These are phyloP conservation scores for Pteropus alecto DNA, from an alignment of 2,113 vertebrate genomes.

Conservation along the genomic window DNA sequence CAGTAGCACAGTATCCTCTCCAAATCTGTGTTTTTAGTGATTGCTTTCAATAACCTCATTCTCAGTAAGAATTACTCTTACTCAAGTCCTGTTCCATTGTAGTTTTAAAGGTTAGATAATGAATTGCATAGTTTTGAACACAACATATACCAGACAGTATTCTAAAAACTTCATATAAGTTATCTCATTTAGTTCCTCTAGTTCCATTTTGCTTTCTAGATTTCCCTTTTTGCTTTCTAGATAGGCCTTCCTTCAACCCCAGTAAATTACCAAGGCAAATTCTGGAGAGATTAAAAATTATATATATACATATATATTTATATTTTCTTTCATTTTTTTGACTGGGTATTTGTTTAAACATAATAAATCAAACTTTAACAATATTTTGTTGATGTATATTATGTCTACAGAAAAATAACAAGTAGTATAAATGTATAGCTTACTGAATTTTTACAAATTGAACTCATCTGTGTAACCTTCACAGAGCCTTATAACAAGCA, in stretches of 20 bases:
- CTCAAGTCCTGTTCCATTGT: not conserved
- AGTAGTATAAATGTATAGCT: not conserved
- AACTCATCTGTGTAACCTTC: not conserved
- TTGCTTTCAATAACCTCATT: not conserved
- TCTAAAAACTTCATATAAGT: not conserved
- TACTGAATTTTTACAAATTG: slow-evolving; percentile 7
- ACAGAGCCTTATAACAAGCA: not conserved
- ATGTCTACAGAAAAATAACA: not conserved
- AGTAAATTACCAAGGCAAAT: not conserved
- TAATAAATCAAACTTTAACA: not conserved
- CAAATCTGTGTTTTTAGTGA: slow-evolving; percentile 16
- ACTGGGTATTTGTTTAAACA: not conserved
- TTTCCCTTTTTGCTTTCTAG: not conserved
- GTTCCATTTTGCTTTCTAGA: not conserved
- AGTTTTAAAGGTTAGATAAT: not conserved
- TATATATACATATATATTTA: no score
- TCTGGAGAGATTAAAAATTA: not conserved
- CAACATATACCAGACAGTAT: not conserved
- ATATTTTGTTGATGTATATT: not conserved
- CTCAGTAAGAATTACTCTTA: not conserved
- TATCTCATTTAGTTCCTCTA: not conserved
- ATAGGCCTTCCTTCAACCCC: not conserved
- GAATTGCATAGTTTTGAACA: not conserved
- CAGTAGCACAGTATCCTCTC: not conserved
- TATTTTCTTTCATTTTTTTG: not conserved